Conservation (phyloP, 2,888 invertebrate species). For the Andrena marginata region DNA sequence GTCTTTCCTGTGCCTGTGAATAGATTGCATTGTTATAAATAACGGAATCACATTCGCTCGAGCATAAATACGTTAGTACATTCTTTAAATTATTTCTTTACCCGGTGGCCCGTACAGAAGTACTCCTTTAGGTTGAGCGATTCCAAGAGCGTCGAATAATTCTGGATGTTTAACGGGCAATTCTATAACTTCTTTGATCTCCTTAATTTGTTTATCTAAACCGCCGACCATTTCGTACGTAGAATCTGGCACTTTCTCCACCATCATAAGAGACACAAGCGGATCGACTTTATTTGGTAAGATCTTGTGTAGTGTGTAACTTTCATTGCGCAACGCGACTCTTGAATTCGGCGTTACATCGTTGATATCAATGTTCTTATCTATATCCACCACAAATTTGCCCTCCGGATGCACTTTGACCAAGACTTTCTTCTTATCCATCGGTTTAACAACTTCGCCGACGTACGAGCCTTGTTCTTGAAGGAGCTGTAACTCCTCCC, state of each 20-base stretch:
- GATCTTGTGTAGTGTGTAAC: constrained; percentile 99
- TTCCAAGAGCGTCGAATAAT: constrained; percentile 99
- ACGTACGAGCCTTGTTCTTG: constrained; percentile 99
- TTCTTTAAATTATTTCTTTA: constrained; percentile 82
- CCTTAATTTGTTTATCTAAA: constrained; percentile 99
- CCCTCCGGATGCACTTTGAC: constrained; percentile 99
- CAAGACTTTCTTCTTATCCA: constrained; percentile 99
- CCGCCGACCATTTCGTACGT: constrained; percentile 99
- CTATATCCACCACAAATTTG: constrained; percentile 99
- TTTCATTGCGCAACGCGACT: constrained; percentile 98
- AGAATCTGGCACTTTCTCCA: constrained; percentile 99
- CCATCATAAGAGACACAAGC: constrained; percentile 99
- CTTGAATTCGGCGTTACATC: constrained; percentile 99
- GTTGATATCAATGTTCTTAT: constrained; percentile 99
- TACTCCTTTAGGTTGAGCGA: constrained; percentile 99
- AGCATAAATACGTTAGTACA: neutral
- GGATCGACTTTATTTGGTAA: constrained; percentile 99
- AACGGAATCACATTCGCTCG: neutral
- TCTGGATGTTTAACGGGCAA: constrained; percentile 99
- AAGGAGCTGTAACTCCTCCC: constrained; percentile 98
- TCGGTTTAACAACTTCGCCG: constrained; percentile 99
- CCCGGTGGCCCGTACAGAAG: constrained; percentile 99
- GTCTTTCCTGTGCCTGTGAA: constrained; percentile 93
- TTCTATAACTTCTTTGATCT: constrained; percentile 99
- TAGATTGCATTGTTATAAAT: constrained; percentile 2